Base-by-base conservation (phyloP, 2,797 vertebrate genomes). In the Mus caroli region DNA sequence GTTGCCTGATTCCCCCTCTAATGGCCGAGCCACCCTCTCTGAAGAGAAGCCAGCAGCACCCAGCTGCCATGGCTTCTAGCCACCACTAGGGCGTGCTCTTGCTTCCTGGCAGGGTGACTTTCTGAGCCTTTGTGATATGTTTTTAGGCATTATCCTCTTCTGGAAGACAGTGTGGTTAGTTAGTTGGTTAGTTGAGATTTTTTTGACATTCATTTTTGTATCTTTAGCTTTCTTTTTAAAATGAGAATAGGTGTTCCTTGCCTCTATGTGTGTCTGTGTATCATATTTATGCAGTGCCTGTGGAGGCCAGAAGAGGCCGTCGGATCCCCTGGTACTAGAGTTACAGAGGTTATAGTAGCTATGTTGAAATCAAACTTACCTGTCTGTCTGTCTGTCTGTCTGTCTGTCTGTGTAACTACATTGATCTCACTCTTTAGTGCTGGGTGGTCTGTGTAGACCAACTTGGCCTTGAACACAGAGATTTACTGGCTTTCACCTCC, bases 61-160 rank as follows among this genome's bases (percentile, higher is more conserved):
- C 40, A 50, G 84, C n/a, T 15, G 0, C 22, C 3, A 1, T 88
- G 75, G 43, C 71, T 10, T 14, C 28, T 6, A 69, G 37, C 14
- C 24, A 90, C 85, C 91, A 97, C 94, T 84, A 86, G 96, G 67
- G 62, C 2, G 69, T 9, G 17, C 77, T 78, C 43, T 92, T 40
- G 73, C 58, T 71, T 52, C 79, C 94, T 64, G 37, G 0, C 40
- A 52, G 31, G 34, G n/a, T 6, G 1, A 28, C 37, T 94, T 22
- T 11, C 79, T 50, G 19, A 28, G 54, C 62, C 71, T 82, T 91
- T 46, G 67, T 73, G 26, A 75, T 64, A 28, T 64, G 12, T 15
- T 43, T 22, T 62, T 4, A 40, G 86, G 20, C 5, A 0, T 37
- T 15, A 56, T 50, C 52, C 69, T 93, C 60, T 64, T 83, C 50